Base-by-base conservation (phyloP, 53 echinoderm and acorn worm species). In the Temnopleurus reevesii region DNA sequence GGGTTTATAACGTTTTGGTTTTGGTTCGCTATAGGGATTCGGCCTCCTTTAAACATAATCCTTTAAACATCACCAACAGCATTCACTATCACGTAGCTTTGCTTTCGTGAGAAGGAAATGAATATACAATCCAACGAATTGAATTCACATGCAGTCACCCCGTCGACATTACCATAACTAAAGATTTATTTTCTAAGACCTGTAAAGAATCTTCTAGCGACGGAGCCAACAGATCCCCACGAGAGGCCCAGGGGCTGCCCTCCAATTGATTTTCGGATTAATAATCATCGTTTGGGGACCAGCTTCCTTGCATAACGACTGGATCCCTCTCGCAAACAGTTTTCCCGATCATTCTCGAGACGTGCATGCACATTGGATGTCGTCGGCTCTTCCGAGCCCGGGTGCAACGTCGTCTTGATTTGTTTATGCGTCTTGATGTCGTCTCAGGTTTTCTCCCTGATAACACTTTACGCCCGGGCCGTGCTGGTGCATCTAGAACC, bases 331-430 rank as follows among this genome's bases (percentile, higher is more conserved):
- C 54, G 35, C 83, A 83, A 83, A 83, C 83, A 19, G 55, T 83
- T 83, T 53, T 55, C 27, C 46, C 26, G 53, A 79, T 30, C 79
- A 55, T 83, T 83, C 83, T 28, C 1, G 51, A 83, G 56, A 56
- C 83, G 83, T 83, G 83, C 24, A 51, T 55, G 83, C 56, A 83
- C 83, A 83, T 83, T 71, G 28, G 71, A 71, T 71, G 71, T 71
- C 71, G 71, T 38, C 80, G 28, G 9, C 80, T 47, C 47, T 28
- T 80, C 21, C 80, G 51, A 47, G 47, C 80, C 51, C 46, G 4
- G 27, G 46, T 9, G 46, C 80, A 47, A 47, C 36, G 80, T 80
- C 51, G 80, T 38, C 80, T 47, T 80, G 47, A 24, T 49, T 49
- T 49, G 9, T 49, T 49, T 47, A 79, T 30, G 15, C 28, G 80